phyloP scores from a whole-genome alignment of 2,888 invertebrate genomes.

The Eristalis tenax region DNA sequence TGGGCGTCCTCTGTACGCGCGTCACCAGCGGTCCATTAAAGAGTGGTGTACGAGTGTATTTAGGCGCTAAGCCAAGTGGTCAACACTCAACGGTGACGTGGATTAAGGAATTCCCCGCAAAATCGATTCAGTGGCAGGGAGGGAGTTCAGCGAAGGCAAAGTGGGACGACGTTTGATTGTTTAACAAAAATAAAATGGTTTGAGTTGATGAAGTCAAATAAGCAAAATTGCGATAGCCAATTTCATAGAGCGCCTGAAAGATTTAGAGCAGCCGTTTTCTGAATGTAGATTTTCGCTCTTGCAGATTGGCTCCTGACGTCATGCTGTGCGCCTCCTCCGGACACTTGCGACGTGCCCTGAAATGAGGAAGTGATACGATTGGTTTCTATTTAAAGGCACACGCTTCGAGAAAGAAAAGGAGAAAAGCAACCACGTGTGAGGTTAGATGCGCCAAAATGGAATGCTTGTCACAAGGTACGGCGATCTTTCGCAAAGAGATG shows the following conservation, averaged over 20 bases:
- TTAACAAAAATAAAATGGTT: slow-evolving; percentile 1
- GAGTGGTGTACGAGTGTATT: slow-evolving; percentile 44
- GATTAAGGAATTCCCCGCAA: slow-evolving; percentile 54
- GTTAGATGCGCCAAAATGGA: background rate
- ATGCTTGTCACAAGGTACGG: background rate
- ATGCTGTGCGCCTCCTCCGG: slow-evolving; percentile 29
- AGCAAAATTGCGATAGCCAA: slow-evolving; percentile 20
- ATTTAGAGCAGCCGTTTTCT: slow-evolving; percentile 38
- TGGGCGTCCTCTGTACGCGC: slow-evolving; percentile 37
- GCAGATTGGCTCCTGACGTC: slow-evolving; percentile 46
- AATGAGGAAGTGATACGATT: slow-evolving; percentile 42
- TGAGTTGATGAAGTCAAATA: background rate
- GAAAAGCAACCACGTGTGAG: background rate
- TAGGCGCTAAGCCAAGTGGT: slow-evolving; percentile 58
- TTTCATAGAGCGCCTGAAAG: slow-evolving; percentile 38
- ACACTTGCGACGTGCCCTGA: slow-evolving; percentile 34
- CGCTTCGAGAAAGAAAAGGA: background rate
- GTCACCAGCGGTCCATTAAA: slow-evolving; percentile 19
- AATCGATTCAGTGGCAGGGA: background rate
- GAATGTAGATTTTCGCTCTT: slow-evolving; percentile 28
- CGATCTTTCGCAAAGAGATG: background rate
- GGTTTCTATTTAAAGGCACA: slow-evolving; percentile 43
- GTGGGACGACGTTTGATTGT: slow-evolving; percentile 20
- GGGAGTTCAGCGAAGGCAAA: background rate
- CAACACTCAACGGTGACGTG: slow-evolving; percentile 49